Percentiles rank a stretch among this genome's conserved stretches.
These are phyloP conservation scores for Tautogolabrus adspersus DNA, from an alignment of 2,113 vertebrate genomes.

Conservation along the genomic window DNA sequence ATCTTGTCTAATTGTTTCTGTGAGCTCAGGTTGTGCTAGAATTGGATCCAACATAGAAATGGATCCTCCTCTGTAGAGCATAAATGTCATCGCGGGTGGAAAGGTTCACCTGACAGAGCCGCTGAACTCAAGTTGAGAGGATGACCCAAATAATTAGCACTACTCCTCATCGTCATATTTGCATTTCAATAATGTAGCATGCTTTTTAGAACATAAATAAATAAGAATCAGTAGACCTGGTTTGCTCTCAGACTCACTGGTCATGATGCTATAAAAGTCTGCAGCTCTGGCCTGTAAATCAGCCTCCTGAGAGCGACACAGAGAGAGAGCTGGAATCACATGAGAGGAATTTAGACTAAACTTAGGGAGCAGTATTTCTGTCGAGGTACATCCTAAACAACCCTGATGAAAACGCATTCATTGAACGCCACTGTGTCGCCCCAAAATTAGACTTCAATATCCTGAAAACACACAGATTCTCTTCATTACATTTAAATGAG, in stretches of 20 bases:
- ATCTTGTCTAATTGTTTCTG: no score
- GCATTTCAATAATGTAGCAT: background rate
- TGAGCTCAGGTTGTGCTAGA: no score
- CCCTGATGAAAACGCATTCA: background rate
- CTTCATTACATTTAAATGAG: constrained; percentile 29
- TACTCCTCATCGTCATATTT: background rate
- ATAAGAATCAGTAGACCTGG: background rate
- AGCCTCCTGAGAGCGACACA: background rate
- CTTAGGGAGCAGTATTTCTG: constrained; percentile 9
- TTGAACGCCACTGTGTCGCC: background rate
- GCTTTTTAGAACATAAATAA: constrained; percentile 3
- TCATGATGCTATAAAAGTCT: constrained; percentile 19
- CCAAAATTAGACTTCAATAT: constrained; percentile 10
- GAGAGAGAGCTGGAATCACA: constrained; percentile 1
- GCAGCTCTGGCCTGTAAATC: constrained; percentile 4
- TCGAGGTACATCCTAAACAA: background rate
- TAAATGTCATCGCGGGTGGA: background rate
- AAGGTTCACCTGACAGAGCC: no score
- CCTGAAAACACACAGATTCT: constrained; percentile 19
- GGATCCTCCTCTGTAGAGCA: background rate
- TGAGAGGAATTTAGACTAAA: constrained; percentile 13
- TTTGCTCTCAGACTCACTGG: background rate
- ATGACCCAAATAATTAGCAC: constrained; percentile 5
- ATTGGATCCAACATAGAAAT: background rate
- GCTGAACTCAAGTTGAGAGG: no score